Base-by-base conservation (phyloP, 2,888 invertebrate species). In the Mactromeris polynyma region DNA sequence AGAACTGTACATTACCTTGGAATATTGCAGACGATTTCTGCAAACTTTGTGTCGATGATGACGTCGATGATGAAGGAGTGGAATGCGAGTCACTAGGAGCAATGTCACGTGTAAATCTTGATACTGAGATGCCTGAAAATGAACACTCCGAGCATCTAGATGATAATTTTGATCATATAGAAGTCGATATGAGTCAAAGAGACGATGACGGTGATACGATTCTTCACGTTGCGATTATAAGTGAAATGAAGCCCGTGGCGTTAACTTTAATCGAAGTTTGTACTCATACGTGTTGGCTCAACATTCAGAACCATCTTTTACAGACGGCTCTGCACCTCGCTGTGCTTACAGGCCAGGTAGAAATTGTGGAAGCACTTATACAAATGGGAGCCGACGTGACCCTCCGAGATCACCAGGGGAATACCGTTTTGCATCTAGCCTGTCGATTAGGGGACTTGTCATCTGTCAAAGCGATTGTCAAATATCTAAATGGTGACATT, bases 191-290 rank as follows among this genome's bases (percentile, higher is more conserved):
- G 17, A 42, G 31, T 17, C 85, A 87, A 40, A 85, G 80, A 81
- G 93, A 94, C 51, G 83, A 83, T 42, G 93, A 94, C 77, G 93
- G 93, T 0, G 93, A 94, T 42, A 93, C 92, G 0, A 69, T 93
- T 14, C 38, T 93, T 6, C 90, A 93, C 81, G 85, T 88, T n/a
- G 91, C 93, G 19, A 88, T 93, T 26, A 81, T 94, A 33, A 84
- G 85, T 46, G 73, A 84, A 33, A 33, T 83, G 17, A 64, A 58
- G 40, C 17, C 26, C 4, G 21, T 90, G 6, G 89, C 88, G 2
- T 46, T 69, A 7, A 89, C 69, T 19, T 84, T 94, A 6, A 92
- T 93, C 38, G 38, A 58, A 2, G 21, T 77, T 1, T 58, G 82
- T 2, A 73, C 36, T n/a, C 51, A 77, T 21, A 4, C 51, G 2